Evolutionary conservation across 2,797 vertebrate genomes (phyloP), one percentile per base, ranked within the genome.

Genomic region (Iguana delicatissima): DNA sequence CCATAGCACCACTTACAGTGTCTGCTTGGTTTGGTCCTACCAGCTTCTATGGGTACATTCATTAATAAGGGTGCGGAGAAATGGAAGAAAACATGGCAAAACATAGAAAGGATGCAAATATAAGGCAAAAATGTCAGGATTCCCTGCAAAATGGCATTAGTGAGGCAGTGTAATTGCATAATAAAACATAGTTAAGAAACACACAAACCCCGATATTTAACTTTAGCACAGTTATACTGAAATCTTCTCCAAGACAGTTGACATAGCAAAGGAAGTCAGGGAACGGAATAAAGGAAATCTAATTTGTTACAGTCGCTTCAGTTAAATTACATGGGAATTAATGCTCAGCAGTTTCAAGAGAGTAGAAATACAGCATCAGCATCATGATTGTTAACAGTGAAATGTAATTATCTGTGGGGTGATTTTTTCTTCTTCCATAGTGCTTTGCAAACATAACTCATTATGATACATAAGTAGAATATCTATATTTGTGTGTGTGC

Each of bases 361-460:
- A 89, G 85, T 50, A 3, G 14, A 0, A 62, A 50, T 57, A 35
- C 84, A 35, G 42, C 59, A 42, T 18, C 1, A n/a, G 2, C 86
- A 81, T 18, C 52, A 46, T 57, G 88, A 4, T 79, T 32, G 46
- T 46, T 77, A 77, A 38, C 12, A 52, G 24, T 80, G 24, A 26
- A 87, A 52, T 52, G 2, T 24, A 90, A 46, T 35, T 92, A 29
- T 90, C 72, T 91, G 85, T 62, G 84, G 90, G 62, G 4, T 92
- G n/a, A 35, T 80, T 1, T 57, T 35, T 92, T 85, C 77, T 14
- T 89, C 77, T 93, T 74, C 20, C 86, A 89, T 91, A 81, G 42
- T 73, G 91, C 29, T 69, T 69, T 95, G 42, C 80, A 93, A 90
- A 86, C 35, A 74, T 59, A 90, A 91, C 35, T 38, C 57, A 64